These are phyloP conservation scores for Euschistus heros DNA, from an alignment of 1,140 invertebrate species.

Conservation along the genomic window DNA sequence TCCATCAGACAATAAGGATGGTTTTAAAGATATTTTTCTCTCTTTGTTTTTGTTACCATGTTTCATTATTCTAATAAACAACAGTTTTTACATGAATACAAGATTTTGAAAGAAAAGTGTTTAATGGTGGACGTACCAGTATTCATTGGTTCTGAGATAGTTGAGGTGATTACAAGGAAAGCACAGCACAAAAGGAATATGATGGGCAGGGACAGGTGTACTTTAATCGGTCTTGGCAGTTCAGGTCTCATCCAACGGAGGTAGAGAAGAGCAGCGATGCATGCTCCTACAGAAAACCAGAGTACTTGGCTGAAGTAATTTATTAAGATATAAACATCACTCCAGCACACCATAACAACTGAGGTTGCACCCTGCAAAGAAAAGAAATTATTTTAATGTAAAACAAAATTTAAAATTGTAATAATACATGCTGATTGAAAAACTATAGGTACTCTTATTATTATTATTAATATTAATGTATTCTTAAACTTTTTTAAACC, in stretches of 20 bases:
- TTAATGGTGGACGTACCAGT: conserved; percentile 29
- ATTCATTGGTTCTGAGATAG: conserved; percentile 36
- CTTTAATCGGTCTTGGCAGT: conserved; percentile 66
- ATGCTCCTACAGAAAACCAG: conserved; percentile 64
- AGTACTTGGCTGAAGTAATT: conserved; percentile 71
- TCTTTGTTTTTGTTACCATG: not conserved
- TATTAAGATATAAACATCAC: conserved; percentile 59
- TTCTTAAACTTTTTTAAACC: no score
- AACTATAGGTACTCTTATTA: no score
- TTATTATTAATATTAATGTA: no score
- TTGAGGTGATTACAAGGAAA: conserved; percentile 43
- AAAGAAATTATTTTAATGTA: not conserved
- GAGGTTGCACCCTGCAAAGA: conserved; percentile 56
- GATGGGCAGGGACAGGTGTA: conserved; percentile 45
- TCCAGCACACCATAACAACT: conserved; percentile 56
- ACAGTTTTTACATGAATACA: not conserved
- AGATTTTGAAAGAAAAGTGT: not conserved
- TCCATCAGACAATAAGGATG: no score
- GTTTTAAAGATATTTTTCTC: not conserved
- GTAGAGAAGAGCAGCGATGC: conserved; percentile 67
- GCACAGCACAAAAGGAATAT: conserved; percentile 42
- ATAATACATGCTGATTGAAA: no score
- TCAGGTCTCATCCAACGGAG: conserved; percentile 61
- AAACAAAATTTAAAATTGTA: no score
- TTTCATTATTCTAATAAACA: not conserved